Percentiles rank a stretch among this genome's conserved stretches.
Evolutionary conservation across 2,113 vertebrate genomes (phyloP).

Genomic region (Gambusia affinis): DNA sequence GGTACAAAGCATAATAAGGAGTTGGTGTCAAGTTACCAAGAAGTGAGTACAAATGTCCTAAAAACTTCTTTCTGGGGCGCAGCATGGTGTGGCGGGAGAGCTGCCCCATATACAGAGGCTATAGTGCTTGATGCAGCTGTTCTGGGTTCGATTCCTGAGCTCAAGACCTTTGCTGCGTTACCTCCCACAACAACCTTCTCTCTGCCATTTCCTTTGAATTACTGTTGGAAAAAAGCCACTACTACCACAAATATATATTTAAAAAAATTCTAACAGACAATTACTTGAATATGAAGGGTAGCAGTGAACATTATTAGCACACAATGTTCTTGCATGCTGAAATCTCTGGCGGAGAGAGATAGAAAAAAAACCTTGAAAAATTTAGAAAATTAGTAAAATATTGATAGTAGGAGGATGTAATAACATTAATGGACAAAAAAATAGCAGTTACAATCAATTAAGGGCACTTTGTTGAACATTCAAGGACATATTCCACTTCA

Average conservation of each 20-base stretch:
- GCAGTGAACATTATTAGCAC: not conserved
- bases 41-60: not conserved
- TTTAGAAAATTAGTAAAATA: not conserved
- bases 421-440: not conserved
- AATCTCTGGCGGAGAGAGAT: not conserved
- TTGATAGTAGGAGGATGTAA: not conserved
- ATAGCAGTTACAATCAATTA: not conserved
- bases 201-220: too few species aligned
- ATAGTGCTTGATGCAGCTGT: too few species aligned
- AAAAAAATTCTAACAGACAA: too few species aligned
- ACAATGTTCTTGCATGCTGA: not conserved
- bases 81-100: too few species aligned
- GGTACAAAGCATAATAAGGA: not conserved
- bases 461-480: not conserved
- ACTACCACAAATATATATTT: too few species aligned
- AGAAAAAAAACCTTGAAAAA: not conserved
- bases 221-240: too few species aligned
- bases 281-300: not conserved
- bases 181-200: too few species aligned
- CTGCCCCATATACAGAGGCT: too few species aligned
- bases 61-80: not conserved
- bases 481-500: not conserved
- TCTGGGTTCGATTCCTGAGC: too few species aligned
- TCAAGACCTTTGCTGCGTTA: too few species aligned
- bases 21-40: not conserved